Conservation (phyloP, 1,140 invertebrate species). For the Solen grandis region DNA sequence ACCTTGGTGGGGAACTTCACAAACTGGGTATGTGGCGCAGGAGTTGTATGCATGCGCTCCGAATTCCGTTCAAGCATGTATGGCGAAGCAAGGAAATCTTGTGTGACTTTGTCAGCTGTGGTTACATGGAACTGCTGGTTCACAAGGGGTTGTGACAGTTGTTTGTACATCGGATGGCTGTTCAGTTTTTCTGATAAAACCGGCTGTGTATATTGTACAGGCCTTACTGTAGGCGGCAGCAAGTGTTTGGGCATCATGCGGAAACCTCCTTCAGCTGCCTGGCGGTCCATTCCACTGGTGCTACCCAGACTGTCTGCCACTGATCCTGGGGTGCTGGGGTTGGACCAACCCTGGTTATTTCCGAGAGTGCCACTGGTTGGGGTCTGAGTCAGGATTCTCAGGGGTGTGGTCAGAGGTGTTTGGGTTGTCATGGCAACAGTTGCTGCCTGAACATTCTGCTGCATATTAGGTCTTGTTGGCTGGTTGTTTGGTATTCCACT, state of each 20-base stretch:
- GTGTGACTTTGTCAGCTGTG: neutral
- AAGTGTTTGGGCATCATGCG: neutral
- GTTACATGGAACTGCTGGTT: neutral
- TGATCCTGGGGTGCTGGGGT: constrained; percentile 33
- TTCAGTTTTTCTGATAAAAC: neutral
- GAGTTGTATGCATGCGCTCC: neutral
- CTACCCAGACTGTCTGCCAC: neutral
- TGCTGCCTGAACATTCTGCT: no score
- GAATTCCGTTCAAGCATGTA: neutral
- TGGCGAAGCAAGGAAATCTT: neutral
- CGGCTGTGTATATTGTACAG: neutral
- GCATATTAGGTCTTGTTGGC: no score
- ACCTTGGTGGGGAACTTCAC: constrained; percentile 31
- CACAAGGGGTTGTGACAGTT: neutral
- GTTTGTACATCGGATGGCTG: neutral
- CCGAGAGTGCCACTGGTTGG: constrained; percentile 11
- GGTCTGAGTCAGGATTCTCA: constrained; percentile 28
- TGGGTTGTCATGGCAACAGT: no score
- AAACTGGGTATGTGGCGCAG: constrained; percentile 33
- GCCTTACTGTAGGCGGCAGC: neutral
- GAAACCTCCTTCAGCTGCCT: neutral
- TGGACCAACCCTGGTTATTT: constrained; percentile 28
- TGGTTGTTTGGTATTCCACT: neutral
- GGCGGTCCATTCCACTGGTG: neutral
- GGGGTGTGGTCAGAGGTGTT: constrained; percentile 15